A percentile compares a stretch with the other conserved stretches of the same genome.
Conservation (phyloP, 23 tunicate species). For the Phallusia fumigata region DNA sequence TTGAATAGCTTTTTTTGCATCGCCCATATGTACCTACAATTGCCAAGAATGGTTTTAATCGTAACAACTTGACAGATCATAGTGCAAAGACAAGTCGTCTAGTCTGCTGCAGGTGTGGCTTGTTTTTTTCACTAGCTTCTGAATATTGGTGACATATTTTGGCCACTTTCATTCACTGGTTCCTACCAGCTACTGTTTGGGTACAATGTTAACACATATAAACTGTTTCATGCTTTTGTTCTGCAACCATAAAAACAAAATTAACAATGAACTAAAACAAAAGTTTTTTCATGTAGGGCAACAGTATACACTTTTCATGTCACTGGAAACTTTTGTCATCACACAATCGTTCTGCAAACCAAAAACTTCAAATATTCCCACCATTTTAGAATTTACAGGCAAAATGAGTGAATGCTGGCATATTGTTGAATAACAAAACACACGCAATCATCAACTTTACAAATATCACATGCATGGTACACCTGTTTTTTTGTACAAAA, state of each 20-base stretch:
- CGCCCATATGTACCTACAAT: slow-evolving; percentile 3
- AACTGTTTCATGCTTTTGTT: slow-evolving; percentile 4
- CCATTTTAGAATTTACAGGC: slow-evolving; percentile 15
- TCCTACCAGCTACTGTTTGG: slow-evolving; percentile 16
- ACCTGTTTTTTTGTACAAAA: too few relatives aligned
- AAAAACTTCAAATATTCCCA: not conserved
- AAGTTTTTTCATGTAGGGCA: not conserved
- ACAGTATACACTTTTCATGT: not conserved
- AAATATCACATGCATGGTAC: too few relatives aligned
- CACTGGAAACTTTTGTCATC: not conserved
- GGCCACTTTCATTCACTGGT: slow-evolving; percentile 4
- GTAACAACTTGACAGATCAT: slow-evolving; percentile 8
- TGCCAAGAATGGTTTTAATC: not conserved
- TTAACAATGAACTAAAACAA: slow-evolving; percentile 4
- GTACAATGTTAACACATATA: slow-evolving; percentile 9
- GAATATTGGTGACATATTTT: not conserved
- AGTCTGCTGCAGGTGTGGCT: slow-evolving; percentile 10
- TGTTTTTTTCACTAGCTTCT: not conserved
- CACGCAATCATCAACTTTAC: too few relatives aligned
- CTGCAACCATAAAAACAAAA: not conserved
- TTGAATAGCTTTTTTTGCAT: not conserved
- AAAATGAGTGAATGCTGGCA: not conserved
- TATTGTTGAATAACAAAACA: slow-evolving; percentile 13
- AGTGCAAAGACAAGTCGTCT: not conserved
- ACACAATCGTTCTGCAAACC: not conserved